phyloP scores from a whole-genome alignment of 2,797 vertebrate species.

The Sebastes matsubarae region DNA sequence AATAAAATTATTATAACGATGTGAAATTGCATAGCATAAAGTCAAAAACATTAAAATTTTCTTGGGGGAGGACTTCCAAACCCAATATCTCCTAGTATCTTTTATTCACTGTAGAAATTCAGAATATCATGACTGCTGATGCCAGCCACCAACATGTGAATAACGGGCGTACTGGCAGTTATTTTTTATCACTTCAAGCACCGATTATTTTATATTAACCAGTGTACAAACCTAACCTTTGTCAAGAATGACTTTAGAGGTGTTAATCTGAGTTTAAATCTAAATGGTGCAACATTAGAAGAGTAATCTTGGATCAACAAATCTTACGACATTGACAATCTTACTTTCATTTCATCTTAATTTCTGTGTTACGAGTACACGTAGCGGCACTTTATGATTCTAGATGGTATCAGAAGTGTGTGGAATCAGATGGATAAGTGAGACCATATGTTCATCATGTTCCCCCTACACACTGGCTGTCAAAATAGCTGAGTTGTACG shows the following conservation, averaged over 20 bases:
- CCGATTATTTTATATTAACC: background rate
- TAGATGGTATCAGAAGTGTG: slow-evolving; percentile 10
- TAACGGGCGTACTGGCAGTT: too few species aligned
- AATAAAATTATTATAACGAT: too few species aligned
- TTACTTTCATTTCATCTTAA: slow-evolving; percentile 2
- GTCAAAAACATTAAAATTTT: too few species aligned
- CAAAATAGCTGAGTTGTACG: slow-evolving; percentile 16
- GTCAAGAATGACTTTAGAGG: background rate
- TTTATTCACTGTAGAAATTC: too few species aligned
- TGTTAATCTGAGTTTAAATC: background rate
- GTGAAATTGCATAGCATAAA: too few species aligned
- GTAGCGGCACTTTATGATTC: background rate
- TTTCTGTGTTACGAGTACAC: background rate
- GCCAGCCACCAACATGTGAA: too few species aligned
- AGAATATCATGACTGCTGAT: too few species aligned
- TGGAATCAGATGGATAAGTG: slow-evolving; percentile 32
- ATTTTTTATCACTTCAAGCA: rapidly evolving
- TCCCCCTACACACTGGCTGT: slow-evolving; percentile 13
- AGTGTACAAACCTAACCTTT: background rate
- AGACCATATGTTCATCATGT: slow-evolving; percentile 32
- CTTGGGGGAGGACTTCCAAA: too few species aligned
- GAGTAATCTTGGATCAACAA: background rate
- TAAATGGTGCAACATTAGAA: background rate
- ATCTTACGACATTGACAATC: background rate
- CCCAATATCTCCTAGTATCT: too few species aligned